These are phyloP conservation scores for Daboia siamensis DNA, from an alignment of 2,113 vertebrate genomes.

Conservation along the genomic window DNA sequence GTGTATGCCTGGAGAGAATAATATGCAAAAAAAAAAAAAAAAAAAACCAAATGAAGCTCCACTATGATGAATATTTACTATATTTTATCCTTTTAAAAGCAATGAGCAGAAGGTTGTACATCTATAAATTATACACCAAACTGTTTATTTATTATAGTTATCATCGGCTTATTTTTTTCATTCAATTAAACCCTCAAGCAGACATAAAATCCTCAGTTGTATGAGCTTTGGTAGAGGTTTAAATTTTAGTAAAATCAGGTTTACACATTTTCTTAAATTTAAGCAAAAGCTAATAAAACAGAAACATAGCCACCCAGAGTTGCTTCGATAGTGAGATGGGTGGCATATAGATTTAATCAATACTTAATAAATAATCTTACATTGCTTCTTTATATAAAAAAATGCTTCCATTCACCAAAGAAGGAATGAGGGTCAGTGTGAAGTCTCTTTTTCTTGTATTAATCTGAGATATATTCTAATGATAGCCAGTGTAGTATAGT, in stretches of 20 bases:
- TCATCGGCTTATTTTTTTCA: neutral
- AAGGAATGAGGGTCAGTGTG: neutral
- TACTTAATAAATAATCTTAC: neutral
- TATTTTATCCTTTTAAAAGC: neutral
- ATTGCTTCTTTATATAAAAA: neutral
- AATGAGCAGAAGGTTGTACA: neutral
- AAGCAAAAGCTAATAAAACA: neutral
- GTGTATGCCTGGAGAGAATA: slow-evolving; percentile 19
- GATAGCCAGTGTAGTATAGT: neutral
- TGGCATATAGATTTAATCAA: neutral
- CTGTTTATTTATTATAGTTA: neutral
- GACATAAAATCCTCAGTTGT: neutral
- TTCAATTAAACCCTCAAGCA: neutral
- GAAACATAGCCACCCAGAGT: neutral
- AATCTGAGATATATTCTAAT: neutral
- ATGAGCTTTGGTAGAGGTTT: neutral
- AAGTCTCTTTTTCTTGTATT: neutral
- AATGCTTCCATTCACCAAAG: neutral
- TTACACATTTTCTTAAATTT: neutral
- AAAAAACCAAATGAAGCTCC: slow-evolving; percentile 12
- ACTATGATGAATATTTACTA: neutral
- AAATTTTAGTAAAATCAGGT: neutral
- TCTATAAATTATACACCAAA: neutral
- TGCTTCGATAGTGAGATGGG: neutral
- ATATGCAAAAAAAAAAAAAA: neutral